phyloP scores from a whole-genome alignment of 2,888 invertebrate species.

The Rhogogaster chlorosoma region DNA sequence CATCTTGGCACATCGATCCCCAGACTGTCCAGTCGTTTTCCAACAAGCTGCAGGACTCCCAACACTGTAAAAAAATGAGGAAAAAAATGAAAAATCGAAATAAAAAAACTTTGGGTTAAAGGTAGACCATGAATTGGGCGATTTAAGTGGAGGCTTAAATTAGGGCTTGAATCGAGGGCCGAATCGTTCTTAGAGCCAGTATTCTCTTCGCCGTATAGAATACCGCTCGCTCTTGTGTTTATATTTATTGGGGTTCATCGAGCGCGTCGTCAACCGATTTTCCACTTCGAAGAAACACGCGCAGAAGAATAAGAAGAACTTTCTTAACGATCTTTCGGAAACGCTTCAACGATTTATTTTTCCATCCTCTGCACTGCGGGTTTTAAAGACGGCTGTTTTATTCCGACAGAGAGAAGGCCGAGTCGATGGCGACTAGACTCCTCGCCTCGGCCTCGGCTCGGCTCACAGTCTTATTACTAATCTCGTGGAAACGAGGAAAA shows the following conservation, averaged over 20 bases:
- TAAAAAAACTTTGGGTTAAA: conserved; percentile 45
- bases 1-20: conserved; percentile 71
- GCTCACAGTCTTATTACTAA: conserved; percentile 11
- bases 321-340: conserved; percentile 73
- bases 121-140: conserved; percentile 69
- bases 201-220: not conserved
- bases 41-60: conserved; percentile 73
- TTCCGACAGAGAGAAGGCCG: not conserved
- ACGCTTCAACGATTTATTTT: conserved; percentile 50
- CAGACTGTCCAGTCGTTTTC: conserved; percentile 72
- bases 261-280: conserved; percentile 50
- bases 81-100: conserved; percentile 60
- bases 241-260: conserved; percentile 75
- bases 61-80: conserved; percentile 71
- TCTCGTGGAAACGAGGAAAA: conserved; percentile 40
- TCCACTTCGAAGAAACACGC: conserved; percentile 68
- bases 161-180: conserved; percentile 47
- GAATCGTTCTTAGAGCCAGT: conserved; percentile 31
- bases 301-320: conserved; percentile 45
- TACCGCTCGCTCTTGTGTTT: conserved; percentile 68
- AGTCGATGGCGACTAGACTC: not conserved
- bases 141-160: conserved; percentile 61
- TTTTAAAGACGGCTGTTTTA: not conserved
- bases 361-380: not conserved
- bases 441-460: not conserved